Evolutionary conservation across 2,888 invertebrate species (phyloP).

Genomic region (Andrena praecox): DNA sequence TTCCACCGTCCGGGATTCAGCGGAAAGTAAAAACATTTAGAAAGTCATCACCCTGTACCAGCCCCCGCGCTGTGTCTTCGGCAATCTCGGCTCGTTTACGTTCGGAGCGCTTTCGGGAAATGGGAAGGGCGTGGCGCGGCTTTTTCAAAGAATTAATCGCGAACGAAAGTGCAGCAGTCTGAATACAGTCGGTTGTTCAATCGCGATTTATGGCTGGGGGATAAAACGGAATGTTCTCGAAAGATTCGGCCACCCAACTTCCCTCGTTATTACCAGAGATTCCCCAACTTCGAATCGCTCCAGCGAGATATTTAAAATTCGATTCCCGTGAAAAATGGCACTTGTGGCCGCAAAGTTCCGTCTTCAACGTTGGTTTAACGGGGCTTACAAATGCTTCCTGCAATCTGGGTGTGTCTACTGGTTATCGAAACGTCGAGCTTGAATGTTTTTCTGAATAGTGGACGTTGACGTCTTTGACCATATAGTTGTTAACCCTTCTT

Average conservation of each 20-base stretch:
- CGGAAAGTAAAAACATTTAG: slow-evolving; percentile 34
- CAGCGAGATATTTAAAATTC: slow-evolving; percentile 60
- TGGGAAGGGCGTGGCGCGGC: neutral
- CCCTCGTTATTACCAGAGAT: slow-evolving; percentile 49
- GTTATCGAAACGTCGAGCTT: neutral
- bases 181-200: slow-evolving; percentile 20
- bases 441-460: neutral
- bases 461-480: too few species aligned
- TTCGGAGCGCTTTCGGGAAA: neutral
- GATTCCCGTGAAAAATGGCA: slow-evolving; percentile 44
- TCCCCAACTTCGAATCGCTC: slow-evolving; percentile 51
- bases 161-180: slow-evolving; percentile 3
- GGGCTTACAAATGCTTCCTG: slow-evolving; percentile 10
- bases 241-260: slow-evolving; percentile 55
- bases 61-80: neutral
- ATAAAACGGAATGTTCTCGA: slow-evolving; percentile 23
- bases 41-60: slow-evolving; percentile 30
- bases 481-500: too few species aligned
- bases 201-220: slow-evolving; percentile 41
- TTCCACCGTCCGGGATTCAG: slow-evolving; percentile 42
- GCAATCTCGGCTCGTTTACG: slow-evolving; percentile 9
- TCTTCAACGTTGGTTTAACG: slow-evolving; percentile 34
- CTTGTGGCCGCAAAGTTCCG: slow-evolving; percentile 26
- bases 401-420: too few species aligned
- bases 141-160: neutral